A percentile compares a stretch with the other conserved stretches of the same genome.
Conservation (phyloP, 2,113 vertebrate genomes). For the Caretta caretta region DNA sequence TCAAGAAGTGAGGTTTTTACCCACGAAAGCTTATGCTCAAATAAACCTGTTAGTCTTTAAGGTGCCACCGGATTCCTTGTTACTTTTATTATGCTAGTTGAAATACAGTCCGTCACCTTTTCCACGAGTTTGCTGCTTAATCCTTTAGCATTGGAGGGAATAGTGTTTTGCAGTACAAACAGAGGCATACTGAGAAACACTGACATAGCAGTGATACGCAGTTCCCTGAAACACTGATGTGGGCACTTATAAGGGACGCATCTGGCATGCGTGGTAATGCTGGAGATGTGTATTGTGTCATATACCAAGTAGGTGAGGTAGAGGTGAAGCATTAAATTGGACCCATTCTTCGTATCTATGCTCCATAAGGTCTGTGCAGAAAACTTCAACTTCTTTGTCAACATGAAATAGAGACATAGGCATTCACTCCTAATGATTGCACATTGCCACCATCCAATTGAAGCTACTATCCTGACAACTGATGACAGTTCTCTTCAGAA, state of each 20-base stretch:
- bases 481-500: background rate
- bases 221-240: background rate
- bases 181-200: background rate
- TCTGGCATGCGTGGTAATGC: background rate
- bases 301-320: background rate
- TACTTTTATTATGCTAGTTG: background rate
- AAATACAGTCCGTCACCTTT: background rate
- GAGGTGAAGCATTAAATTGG: background rate
- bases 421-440: background rate
- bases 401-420: background rate
- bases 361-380: background rate
- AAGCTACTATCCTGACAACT: background rate
- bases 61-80: too few species aligned
- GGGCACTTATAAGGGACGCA: background rate
- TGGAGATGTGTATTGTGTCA: background rate
- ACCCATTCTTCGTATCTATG: background rate
- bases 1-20: too few species aligned
- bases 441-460: background rate
- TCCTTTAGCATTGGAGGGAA: background rate
- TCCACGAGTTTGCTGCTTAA: background rate
- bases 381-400: background rate
- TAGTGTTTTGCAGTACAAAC: background rate
- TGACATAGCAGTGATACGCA: background rate
- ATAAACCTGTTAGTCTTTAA: too few species aligned
- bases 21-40: too few species aligned